Base-by-base conservation (phyloP, 2,113 vertebrate genomes). In the Panurus biarmicus region DNA sequence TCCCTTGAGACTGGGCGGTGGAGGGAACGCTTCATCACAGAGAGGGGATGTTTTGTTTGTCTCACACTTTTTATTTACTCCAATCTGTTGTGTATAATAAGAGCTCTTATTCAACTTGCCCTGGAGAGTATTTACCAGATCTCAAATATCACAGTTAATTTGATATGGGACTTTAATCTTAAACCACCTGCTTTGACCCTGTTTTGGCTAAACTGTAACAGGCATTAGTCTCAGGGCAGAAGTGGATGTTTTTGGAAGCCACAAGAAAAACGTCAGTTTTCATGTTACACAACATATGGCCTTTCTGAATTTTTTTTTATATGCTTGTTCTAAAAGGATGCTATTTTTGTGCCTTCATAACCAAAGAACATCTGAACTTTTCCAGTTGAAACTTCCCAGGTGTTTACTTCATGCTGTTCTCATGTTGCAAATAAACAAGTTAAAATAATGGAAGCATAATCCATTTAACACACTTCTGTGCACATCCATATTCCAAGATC, bases 201-300 rank as follows among this genome's bases (percentile, higher is more conserved):
- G 26, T 62, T 91, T 75, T 77, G 81, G 36, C 22, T 95, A 65
- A 95, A 90, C 74, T 64, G 60, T 71, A 88, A 67, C 60, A 90
- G 82, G 48, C 89, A 94, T 91, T 91, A 87, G 78, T 77, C 71
- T 93, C 2, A 0, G 79, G 85, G 87, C 35, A 95, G 74, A 85
- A 93, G 69, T 60, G 40, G 67, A 9, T 94, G 89, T 89, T 95
- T 96, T 95, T 93, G 87, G 93, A 95, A 95, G 82, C 31, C 60
- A 67, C 51, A 80, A 60, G 75, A 87, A 95, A 91, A 91, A 82
- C 0, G 4, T 54, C 81, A 48, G 44, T 89, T 95, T 95, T 85
- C 60, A 87, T 87, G 77, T 92, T 85, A 61, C 11, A 65, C 1
- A 6, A 75, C 3, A 14, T 42, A 56, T 81, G 42, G 45, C 12